A percentile compares a stretch with the other conserved stretches of the same genome.
Evolutionary conservation across 2,888 invertebrate genomes (phyloP).

Genomic region (Galerucella pusilla): DNA sequence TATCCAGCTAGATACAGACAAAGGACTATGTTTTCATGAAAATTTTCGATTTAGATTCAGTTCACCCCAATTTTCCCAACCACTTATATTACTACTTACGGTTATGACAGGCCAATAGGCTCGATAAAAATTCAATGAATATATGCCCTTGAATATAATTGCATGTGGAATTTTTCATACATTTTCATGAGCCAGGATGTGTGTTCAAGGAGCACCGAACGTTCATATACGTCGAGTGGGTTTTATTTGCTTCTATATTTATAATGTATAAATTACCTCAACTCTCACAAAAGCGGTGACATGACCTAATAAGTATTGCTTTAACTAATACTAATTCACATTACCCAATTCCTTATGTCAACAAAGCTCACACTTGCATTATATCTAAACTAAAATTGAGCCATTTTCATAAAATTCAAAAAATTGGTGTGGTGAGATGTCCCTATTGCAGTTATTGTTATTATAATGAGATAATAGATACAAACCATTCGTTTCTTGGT

Average conservation of each 20-base stretch:
- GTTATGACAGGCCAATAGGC: slow-evolving; percentile 39
- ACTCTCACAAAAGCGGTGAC: too few species aligned
- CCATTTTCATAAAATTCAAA: too few species aligned
- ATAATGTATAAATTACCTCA: too few species aligned
- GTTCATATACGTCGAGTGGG: background rate
- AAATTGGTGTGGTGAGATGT: too few species aligned
- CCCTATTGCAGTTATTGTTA: too few species aligned
- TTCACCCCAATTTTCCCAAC: slow-evolving; percentile 52
- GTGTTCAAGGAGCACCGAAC: background rate
- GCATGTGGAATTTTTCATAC: slow-evolving; percentile 32
- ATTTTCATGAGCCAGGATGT: slow-evolving; percentile 22
- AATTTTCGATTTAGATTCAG: slow-evolving; percentile 58
- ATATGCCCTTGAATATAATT: slow-evolving; percentile 43
- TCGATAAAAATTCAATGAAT: slow-evolving; percentile 42
- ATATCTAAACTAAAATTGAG: too few species aligned
- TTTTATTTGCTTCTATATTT: background rate
- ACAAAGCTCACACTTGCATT: too few species aligned
- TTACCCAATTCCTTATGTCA: too few species aligned
- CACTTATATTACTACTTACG: slow-evolving; percentile 49
- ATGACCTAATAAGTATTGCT: too few species aligned
- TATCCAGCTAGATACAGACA: slow-evolving; percentile 21
- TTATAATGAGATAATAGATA: too few species aligned
- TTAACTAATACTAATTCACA: too few species aligned
- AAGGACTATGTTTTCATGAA: slow-evolving; percentile 54
- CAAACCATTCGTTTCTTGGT: too few species aligned